Evolutionary conservation across 1,140 invertebrate genomes (phyloP).

Genomic region (Megathymus violae): DNA sequence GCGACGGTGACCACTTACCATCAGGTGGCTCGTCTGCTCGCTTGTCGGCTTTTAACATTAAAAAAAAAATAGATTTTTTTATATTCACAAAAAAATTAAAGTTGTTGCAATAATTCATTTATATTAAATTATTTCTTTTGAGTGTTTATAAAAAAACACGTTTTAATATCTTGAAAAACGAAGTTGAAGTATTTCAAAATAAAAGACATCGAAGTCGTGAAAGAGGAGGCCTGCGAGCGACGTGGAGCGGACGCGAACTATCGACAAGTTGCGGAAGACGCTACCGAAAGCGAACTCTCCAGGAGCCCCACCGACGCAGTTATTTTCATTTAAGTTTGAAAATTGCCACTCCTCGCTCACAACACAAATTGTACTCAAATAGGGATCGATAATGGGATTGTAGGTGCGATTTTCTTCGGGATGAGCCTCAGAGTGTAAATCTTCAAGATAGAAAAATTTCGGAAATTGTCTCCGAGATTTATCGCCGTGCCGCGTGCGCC

Average conservation of each 20-base stretch:
- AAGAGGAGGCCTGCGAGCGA: constrained; percentile 44
- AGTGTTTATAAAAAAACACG: too few relatives aligned
- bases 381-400: constrained; percentile 80
- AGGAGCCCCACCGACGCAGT: constrained; percentile 49
- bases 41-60: too few relatives aligned
- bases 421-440: constrained; percentile 68
- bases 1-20: too few relatives aligned
- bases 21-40: too few relatives aligned
- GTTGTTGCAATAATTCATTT: too few relatives aligned
- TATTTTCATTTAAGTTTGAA: constrained; percentile 82
- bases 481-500: constrained; percentile 57
- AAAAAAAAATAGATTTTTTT: too few relatives aligned
- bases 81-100: too few relatives aligned
- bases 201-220: constrained; percentile 38
- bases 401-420: constrained; percentile 76
- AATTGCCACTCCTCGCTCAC: constrained; percentile 64
- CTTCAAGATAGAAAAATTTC: constrained; percentile 78
- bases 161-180: background rate
- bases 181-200: constrained; percentile 21
- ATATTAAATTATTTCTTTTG: too few relatives aligned
- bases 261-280: constrained; percentile 53
- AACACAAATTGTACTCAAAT: constrained; percentile 77
- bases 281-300: constrained; percentile 42
- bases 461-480: constrained; percentile 79
- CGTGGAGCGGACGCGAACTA: constrained; percentile 50